These are phyloP conservation scores for Onychomys torridus DNA, from an alignment of 2,797 vertebrate species.

Conservation along the genomic window DNA sequence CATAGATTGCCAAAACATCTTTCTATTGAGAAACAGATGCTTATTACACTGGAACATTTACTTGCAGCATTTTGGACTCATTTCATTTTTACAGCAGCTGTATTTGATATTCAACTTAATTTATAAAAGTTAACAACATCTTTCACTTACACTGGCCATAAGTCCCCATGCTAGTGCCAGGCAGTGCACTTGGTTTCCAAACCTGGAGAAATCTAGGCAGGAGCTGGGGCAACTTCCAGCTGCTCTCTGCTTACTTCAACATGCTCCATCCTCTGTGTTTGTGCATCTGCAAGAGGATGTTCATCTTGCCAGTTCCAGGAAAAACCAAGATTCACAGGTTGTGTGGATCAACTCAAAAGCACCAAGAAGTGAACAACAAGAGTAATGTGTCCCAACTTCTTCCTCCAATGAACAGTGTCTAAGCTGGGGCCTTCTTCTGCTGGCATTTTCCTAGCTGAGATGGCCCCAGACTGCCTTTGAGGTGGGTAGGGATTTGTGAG, in stretches of 20 bases:
- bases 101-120: neutral
- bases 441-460: neutral
- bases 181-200: neutral
- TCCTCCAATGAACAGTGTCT: neutral
- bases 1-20: neutral
- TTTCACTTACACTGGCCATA: neutral
- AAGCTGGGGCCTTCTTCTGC: neutral
- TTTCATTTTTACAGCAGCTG: neutral
- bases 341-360: neutral
- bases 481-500: neutral
- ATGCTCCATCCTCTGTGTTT: neutral
- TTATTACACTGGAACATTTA: neutral
- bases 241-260: neutral
- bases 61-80: neutral
- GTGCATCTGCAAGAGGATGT: neutral
- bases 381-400: neutral
- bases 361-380: neutral
- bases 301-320: neutral
- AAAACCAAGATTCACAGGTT: neutral
- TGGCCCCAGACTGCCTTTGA: neutral
- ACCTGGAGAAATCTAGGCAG: neutral
- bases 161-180: neutral
- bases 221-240: neutral
- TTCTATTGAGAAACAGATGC: constrained; percentile 1
- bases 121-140: neutral